Evolutionary conservation across 2,797 vertebrate species (phyloP).

Genomic region (Poeciliopsis turneri): DNA sequence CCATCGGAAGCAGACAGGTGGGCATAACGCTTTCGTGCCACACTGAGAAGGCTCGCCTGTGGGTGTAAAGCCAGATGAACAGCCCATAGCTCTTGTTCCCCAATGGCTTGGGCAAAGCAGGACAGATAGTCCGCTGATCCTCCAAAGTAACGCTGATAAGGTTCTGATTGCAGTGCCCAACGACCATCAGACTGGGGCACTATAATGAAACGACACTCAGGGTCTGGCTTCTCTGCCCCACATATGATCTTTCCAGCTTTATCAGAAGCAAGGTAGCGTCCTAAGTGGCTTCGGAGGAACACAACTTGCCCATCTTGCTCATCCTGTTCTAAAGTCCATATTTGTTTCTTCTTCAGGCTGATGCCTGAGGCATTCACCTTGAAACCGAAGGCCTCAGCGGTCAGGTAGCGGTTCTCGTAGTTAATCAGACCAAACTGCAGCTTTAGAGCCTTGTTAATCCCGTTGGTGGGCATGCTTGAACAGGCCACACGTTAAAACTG

Average conservation of each 20-base stretch:
- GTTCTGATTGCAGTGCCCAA: slow-evolving; percentile 92
- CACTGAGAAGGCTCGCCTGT: slow-evolving; percentile 93
- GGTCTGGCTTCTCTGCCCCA: slow-evolving; percentile 85
- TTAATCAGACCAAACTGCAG: slow-evolving; percentile 96
- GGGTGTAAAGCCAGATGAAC: slow-evolving; percentile 95
- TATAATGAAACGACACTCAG: slow-evolving; percentile 89
- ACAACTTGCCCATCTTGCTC: slow-evolving; percentile 87
- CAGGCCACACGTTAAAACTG: slow-evolving; percentile 30
- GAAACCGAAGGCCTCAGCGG: slow-evolving; percentile 94
- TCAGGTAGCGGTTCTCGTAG: slow-evolving; percentile 90
- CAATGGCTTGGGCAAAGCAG: slow-evolving; percentile 91
- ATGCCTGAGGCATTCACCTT: slow-evolving; percentile 92
- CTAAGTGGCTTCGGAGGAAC: slow-evolving; percentile 92
- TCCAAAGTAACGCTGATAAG: slow-evolving; percentile 90
- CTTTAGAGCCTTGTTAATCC: slow-evolving; percentile 89
- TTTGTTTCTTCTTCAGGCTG: slow-evolving; percentile 96
- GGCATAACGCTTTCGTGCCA: slow-evolving; percentile 93
- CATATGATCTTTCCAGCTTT: slow-evolving; percentile 93
- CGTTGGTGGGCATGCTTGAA: slow-evolving; percentile 91
- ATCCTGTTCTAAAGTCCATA: slow-evolving; percentile 93
- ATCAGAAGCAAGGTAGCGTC: slow-evolving; percentile 90
- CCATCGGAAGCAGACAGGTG: slow-evolving; percentile 89
- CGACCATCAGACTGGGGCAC: slow-evolving; percentile 92
- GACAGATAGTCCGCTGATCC: slow-evolving; percentile 91
- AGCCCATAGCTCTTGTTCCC: slow-evolving; percentile 91